Evolutionary conservation across 1,140 invertebrate genomes (phyloP), one percentile per base, ranked within the genome.

Genomic region (Lucilia sericata): DNA sequence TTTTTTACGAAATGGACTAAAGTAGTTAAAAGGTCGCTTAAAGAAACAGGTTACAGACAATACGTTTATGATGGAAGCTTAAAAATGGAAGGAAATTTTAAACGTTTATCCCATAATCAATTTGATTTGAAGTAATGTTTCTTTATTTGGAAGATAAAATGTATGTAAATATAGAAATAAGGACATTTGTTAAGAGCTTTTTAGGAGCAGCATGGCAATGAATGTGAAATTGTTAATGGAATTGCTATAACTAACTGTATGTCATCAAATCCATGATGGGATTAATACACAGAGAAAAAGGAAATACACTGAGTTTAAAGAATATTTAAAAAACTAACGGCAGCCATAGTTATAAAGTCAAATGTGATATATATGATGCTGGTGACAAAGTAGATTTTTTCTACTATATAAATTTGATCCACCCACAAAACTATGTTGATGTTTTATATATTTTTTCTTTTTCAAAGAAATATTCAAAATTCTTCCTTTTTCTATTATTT

Each of bases 71-170:
- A 55, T 42, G 42, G 42, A 42, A 42, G 42, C 42, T 42, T 2
- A 42, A 30, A 55, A 55, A 17, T 12, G 13, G 51, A n/a, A n/a
- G 12, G 51, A 55, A 55, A 55, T 55, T 13, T n/a, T 17, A n/a
- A 86, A 88, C 90, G 90, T 90, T 90, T 90, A 88, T 30, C 89
- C 89, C 90, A 90, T 90, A 89, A 90, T 90, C 89, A 90, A 36
- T 42, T 55, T 12, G 51, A 55, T 55, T 55, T 55, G 51, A 12
- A 55, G 17, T 55, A 14, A 13, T 55, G 42, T 42, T 42, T 2
- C 5, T 7, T 7, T 42, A 8, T 42, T 42, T 7, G 7, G 42
- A 42, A 8, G 42, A 42, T 8, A 10, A 42, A 55, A 55, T 55
- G 0, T 13, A 30, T 55, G 3, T 55, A 55, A 12, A 12, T 5